A percentile compares a stretch with the other conserved stretches of the same genome.
These are phyloP conservation scores for Tursiops truncatus DNA, from an alignment of 2,113 vertebrate genomes.

Conservation along the genomic window DNA sequence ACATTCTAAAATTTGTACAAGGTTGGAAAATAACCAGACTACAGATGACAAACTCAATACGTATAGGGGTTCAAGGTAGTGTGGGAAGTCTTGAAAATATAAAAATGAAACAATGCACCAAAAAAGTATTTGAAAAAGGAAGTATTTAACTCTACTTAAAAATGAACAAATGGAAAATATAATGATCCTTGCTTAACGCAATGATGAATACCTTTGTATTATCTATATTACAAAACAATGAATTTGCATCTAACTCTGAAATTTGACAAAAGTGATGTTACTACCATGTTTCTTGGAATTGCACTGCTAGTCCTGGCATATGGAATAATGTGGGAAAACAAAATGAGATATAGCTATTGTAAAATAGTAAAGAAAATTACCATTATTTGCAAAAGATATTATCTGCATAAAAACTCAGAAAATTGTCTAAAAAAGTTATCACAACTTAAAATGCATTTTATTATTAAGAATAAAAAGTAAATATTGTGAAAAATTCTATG, in stretches of 20 bases:
- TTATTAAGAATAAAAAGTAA: slow-evolving; percentile 5
- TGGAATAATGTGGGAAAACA: neutral
- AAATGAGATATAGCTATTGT: neutral
- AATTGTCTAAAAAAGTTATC: neutral
- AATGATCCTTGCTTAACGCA: neutral
- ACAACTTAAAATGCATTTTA: slow-evolving; percentile 15
- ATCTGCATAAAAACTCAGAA: neutral
- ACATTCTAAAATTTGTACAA: neutral
- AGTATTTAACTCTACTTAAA: neutral
- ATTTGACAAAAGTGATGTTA: neutral
- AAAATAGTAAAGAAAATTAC: slow-evolving; percentile 22
- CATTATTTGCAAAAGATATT: neutral
- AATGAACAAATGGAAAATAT: neutral
- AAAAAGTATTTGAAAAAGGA: neutral
- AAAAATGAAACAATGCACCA: neutral
- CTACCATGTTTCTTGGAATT: neutral
- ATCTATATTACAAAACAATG: neutral
- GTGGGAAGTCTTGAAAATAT: neutral
- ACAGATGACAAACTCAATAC: neutral
- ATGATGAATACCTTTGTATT: neutral
- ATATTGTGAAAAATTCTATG: neutral
- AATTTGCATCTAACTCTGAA: slow-evolving; percentile 3
- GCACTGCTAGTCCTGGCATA: neutral
- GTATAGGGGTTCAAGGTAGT: neutral
- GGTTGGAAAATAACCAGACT: neutral